Evolutionary conservation across 2,797 vertebrate species (phyloP), one percentile per base, ranked within the genome.

Genomic region (Scolopax bukidnonensis): DNA sequence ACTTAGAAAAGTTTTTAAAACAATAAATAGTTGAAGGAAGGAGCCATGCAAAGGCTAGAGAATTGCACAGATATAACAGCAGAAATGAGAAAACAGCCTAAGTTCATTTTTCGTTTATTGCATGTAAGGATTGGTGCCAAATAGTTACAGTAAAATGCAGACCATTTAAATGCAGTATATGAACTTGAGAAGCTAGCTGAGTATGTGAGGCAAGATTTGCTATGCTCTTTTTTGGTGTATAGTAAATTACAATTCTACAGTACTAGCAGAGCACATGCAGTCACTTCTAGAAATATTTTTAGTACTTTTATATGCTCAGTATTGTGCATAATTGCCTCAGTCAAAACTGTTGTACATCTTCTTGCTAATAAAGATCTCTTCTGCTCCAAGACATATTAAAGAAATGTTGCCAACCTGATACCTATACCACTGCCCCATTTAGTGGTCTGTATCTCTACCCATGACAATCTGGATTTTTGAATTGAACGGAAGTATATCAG

Each of bases 61-160:
- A 78, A 68, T 27, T 92, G 40, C 40, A 82, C 38, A 92, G 53
- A 83, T 40, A 57, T 9, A 87, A 38, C 24, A 77, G 45, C 30
- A 94, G 51, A 84, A 89, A 63, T 38, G 27, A 87, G 75, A 70
- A 90, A 90, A 83, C 4, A 28, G 28, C 9, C 0, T 38, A 93
- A 92, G 14, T 80, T 88, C 33, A 54, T 75, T 78, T 81, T 90
- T 87, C 16, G 63, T 71, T 83, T 92, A 85, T 76, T 81, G 24
- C 69, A 81, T 53, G 27, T 36, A 67, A 84, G 73, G 57, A 69
- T 78, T 51, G n/a, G 17, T 85, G 78, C 76, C 87, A 94, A 95
- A 89, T 33, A 51, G 12, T 69, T 87, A 20, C 47, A 94, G 45
- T 84, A 95, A 96, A 94, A 88, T 73, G 60, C 47, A 71, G 60